Evolutionary conservation across 2,797 vertebrate genomes (phyloP).

Genomic region (Danio kyathit): DNA sequence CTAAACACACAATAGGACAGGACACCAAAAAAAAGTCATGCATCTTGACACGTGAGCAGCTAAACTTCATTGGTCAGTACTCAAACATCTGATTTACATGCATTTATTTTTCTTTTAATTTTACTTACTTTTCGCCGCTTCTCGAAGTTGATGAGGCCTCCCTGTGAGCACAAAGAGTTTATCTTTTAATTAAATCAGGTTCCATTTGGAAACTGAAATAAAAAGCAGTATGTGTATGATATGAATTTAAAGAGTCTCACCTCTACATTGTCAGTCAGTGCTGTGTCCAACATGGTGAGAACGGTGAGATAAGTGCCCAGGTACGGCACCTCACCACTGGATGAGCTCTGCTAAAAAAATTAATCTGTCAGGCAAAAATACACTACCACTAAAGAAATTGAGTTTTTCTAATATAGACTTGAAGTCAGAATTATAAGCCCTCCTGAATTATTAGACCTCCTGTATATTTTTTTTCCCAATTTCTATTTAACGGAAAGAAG

Average conservation of each 20-base stretch:
- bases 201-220: neutral
- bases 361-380: conserved; percentile 2
- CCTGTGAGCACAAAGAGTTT: conserved; percentile 69
- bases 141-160: conserved; percentile 90
- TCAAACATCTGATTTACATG: too few relatives aligned
- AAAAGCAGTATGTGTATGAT: neutral
- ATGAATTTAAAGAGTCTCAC: conserved; percentile 67
- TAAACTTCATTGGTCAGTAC: too few relatives aligned
- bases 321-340: conserved; percentile 84
- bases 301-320: conserved; percentile 91
- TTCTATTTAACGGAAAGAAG: too few relatives aligned
- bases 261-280: conserved; percentile 84
- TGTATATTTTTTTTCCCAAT: too few relatives aligned
- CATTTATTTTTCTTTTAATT: neutral
- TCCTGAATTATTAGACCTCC: too few relatives aligned
- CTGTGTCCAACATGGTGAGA: conserved; percentile 92
- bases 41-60: neutral
- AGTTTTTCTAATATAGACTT: too few relatives aligned
- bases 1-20: conserved; percentile 65
- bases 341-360: conserved; percentile 63
- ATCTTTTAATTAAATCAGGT: conserved; percentile 22
- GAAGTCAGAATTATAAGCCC: too few relatives aligned
- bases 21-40: neutral
- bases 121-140: conserved; percentile 87
- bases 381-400: neutral